These are phyloP conservation scores for Spinus pinus DNA, from an alignment of 2,797 vertebrate species.

Conservation along the genomic window DNA sequence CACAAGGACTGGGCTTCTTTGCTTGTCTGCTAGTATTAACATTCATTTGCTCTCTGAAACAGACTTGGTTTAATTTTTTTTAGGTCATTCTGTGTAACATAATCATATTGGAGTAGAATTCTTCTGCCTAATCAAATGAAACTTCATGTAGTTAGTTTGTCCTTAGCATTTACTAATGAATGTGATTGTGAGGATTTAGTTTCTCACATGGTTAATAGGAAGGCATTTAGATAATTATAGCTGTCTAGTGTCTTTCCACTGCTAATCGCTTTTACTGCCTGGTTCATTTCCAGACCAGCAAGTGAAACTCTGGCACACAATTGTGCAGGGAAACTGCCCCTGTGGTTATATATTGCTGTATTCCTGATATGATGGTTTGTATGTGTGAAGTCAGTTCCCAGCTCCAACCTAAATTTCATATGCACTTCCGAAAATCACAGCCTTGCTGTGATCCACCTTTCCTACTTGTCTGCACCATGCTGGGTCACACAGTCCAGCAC, in stretches of 20 bases:
- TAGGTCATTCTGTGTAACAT: slow-evolving; percentile 62
- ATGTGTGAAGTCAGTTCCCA: background rate
- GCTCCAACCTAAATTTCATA: background rate
- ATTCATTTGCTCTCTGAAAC: slow-evolving; percentile 55
- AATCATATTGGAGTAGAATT: slow-evolving; percentile 74
- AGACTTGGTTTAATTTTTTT: background rate
- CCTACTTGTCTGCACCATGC: background rate
- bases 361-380: background rate
- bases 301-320: slow-evolving; percentile 62
- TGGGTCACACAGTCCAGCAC: background rate
- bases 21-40: slow-evolving; percentile 15
- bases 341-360: background rate
- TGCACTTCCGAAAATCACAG: background rate
- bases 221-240: slow-evolving; percentile 78
- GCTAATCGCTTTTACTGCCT: slow-evolving; percentile 70
- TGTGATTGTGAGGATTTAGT: slow-evolving; percentile 75
- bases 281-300: slow-evolving; percentile 67
- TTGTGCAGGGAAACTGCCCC: slow-evolving; percentile 5
- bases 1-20: background rate
- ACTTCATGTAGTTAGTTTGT: slow-evolving; percentile 74
- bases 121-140: slow-evolving; percentile 74
- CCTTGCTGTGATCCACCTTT: background rate
- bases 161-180: slow-evolving; percentile 75
- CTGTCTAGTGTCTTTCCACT: slow-evolving; percentile 75
- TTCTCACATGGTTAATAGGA: slow-evolving; percentile 75